These are phyloP conservation scores for Magallana nippona DNA, from an alignment of 2,888 invertebrate species.

Conservation along the genomic window DNA sequence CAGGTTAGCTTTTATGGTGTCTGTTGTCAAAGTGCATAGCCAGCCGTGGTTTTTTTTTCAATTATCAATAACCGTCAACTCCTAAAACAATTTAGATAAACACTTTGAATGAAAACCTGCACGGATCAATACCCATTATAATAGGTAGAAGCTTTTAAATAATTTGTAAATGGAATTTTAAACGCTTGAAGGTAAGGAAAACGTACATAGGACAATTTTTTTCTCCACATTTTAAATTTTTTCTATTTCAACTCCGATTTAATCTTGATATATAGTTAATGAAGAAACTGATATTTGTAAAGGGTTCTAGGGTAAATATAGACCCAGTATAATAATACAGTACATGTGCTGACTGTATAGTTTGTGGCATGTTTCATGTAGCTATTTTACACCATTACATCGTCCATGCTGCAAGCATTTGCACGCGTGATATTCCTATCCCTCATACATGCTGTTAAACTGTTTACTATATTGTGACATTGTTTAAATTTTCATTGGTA, in stretches of 20 bases:
- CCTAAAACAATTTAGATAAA: constrained; percentile 33
- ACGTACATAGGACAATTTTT: not conserved
- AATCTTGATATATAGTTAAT: too few relatives aligned
- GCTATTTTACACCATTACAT: too few relatives aligned
- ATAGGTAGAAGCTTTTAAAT: constrained; percentile 7
- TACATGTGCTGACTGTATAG: too few relatives aligned
- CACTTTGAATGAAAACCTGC: constrained; percentile 22
- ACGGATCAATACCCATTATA: constrained; percentile 30
- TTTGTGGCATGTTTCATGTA: too few relatives aligned
- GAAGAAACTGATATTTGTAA: too few relatives aligned
- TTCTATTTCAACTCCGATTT: not conserved
- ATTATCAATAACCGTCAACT: constrained; percentile 25
- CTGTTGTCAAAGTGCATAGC: constrained; percentile 13
- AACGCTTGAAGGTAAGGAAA: constrained; percentile 14
- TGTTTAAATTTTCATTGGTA: too few relatives aligned
- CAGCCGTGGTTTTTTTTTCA: not conserved
- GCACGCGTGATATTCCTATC: too few relatives aligned
- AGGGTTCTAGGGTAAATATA: too few relatives aligned
- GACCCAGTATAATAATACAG: too few relatives aligned
- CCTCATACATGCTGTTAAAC: too few relatives aligned
- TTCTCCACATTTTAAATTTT: not conserved
- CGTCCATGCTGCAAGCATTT: too few relatives aligned
- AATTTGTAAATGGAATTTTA: constrained; percentile 9
- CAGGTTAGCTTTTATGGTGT: not conserved
- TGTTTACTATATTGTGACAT: too few relatives aligned